Evolutionary conservation across 2,113 vertebrate genomes (phyloP).

Genomic region (Perca flavescens): DNA sequence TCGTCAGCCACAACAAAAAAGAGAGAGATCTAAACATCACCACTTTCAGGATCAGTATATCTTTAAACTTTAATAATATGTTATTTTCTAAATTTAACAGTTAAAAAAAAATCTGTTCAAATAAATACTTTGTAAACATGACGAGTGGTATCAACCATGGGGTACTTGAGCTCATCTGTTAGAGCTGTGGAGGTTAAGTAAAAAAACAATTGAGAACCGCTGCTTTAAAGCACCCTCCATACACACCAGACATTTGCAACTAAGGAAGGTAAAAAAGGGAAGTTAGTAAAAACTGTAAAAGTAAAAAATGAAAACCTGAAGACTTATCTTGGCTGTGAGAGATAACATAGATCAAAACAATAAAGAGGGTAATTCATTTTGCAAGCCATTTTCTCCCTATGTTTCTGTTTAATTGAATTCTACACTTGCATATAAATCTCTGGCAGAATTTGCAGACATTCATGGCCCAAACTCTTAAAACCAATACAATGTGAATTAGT

Average conservation of each 20-base stretch:
- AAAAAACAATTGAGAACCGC: neutral
- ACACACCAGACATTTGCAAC: neutral
- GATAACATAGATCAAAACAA: constrained; percentile 7
- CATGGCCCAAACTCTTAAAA: constrained; percentile 26
- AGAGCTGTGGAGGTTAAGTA: neutral
- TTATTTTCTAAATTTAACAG: too few species aligned
- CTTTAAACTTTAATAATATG: neutral
- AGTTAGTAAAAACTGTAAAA: neutral
- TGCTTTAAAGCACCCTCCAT: neutral
- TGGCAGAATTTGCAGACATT: constrained; percentile 16
- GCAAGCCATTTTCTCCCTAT: neutral
- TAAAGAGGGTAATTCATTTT: neutral
- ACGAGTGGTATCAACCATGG: neutral
- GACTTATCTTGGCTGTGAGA: neutral
- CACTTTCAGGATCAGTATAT: neutral
- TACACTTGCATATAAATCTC: constrained; percentile 28
- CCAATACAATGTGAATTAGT: constrained; percentile 48
- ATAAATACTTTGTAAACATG: neutral
- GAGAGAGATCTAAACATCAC: neutral
- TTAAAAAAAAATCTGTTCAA: neutral
- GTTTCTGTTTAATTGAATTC: constrained; percentile 26
- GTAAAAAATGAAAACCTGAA: constrained; percentile 1
- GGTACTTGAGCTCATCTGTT: neutral
- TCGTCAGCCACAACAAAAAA: neutral
- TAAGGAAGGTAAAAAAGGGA: neutral